These are phyloP conservation scores for Drosophila rellima DNA, from an alignment of 2,888 invertebrate species.

Conservation along the genomic window DNA sequence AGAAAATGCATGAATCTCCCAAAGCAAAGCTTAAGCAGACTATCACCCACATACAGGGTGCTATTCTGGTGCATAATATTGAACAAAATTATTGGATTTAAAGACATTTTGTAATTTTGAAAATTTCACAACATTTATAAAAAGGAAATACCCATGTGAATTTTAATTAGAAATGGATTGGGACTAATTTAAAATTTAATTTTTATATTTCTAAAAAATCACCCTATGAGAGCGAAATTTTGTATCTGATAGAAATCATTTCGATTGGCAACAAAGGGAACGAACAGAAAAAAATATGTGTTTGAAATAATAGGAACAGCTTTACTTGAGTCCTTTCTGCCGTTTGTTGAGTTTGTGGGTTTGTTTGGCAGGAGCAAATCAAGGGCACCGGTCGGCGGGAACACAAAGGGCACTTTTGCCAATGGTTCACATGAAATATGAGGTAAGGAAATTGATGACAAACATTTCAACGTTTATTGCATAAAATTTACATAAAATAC, in stretches of 20 bases:
- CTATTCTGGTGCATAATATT: not conserved
- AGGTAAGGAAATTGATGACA: conserved; percentile 80
- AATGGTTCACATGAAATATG: conserved; percentile 77
- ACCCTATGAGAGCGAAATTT: conserved; percentile 40
- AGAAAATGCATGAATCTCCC: conserved; percentile 56
- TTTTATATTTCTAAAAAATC: conserved; percentile 1
- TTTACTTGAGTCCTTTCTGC: conserved; percentile 9
- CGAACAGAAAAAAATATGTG: conserved; percentile 19
- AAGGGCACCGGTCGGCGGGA: not conserved
- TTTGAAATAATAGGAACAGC: conserved; percentile 59
- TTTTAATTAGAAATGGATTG: not conserved
- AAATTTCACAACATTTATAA: too few relatives aligned
- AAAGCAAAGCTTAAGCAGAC: conserved; percentile 44
- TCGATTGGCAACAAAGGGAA: conserved; percentile 30
- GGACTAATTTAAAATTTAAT: not conserved
- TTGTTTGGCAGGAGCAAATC: not conserved
- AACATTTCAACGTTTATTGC: conserved; percentile 80
- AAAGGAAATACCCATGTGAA: too few relatives aligned
- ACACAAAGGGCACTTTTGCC: conserved; percentile 20
- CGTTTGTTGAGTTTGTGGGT: conserved; percentile 20
- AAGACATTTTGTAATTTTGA: too few relatives aligned
- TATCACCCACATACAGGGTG: conserved; percentile 53
- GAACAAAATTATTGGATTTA: not conserved
- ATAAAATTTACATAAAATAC: conserved; percentile 81
- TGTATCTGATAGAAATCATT: conserved; percentile 41